Evolutionary conservation across 53 echinoderm and acorn worm genomes (phyloP).

Genomic region (Actinopyga echinites): DNA sequence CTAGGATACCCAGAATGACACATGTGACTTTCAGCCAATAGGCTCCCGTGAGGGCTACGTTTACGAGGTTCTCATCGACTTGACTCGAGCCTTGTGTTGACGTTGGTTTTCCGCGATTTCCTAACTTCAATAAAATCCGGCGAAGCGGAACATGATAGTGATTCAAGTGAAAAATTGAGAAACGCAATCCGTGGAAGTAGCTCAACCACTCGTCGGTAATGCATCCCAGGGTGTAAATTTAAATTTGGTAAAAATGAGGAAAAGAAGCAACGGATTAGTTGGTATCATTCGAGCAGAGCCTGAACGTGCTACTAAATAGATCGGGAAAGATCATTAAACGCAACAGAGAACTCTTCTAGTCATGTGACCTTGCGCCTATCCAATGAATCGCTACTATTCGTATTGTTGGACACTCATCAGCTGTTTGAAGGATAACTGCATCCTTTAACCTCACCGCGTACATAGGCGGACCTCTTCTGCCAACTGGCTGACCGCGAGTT

Average conservation of each 20-base stretch:
- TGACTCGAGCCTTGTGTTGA: too few species aligned
- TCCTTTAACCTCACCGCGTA: slow-evolving; percentile 26
- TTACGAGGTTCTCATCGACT: slow-evolving; percentile 18
- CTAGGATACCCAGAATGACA: slow-evolving; percentile 17
- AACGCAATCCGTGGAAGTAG: too few species aligned
- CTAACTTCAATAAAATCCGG: slow-evolving; percentile 23
- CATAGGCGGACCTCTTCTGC: slow-evolving; percentile 4
- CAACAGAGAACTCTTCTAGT: not conserved
- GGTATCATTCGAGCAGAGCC: not conserved
- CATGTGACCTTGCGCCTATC: slow-evolving; percentile 24
- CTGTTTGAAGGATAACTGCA: not conserved
- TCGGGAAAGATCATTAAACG: not conserved
- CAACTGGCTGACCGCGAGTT: slow-evolving; percentile 14
- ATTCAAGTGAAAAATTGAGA: not conserved
- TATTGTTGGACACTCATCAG: not conserved
- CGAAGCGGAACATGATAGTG: slow-evolving; percentile 27
- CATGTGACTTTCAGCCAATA: slow-evolving; percentile 45
- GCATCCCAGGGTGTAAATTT: not conserved
- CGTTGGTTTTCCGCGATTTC: slow-evolving; percentile 18
- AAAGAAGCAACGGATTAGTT: not conserved
- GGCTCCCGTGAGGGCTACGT: slow-evolving; percentile 38
- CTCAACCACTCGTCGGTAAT: not conserved
- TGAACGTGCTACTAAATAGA: not conserved
- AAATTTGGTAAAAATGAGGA: not conserved
- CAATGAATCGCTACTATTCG: slow-evolving; percentile 18